phyloP scores from a whole-genome alignment of 2,113 vertebrate genomes.

The Ivindomyrus marchei region DNA sequence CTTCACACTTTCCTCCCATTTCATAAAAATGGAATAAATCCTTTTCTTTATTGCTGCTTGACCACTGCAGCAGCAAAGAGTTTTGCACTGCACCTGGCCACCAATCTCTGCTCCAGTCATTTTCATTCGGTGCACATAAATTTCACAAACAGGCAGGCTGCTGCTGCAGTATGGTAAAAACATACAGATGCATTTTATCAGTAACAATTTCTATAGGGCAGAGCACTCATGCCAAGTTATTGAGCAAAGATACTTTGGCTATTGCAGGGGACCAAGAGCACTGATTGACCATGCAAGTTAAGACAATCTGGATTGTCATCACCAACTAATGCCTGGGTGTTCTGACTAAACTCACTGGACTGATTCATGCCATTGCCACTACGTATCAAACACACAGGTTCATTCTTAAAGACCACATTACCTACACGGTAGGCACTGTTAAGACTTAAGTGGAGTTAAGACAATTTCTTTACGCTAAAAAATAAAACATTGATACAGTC shows the following conservation, averaged over 20 bases:
- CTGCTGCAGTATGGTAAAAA: background rate
- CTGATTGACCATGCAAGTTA: background rate
- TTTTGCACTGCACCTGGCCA: background rate
- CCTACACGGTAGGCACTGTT: slow-evolving; percentile 24
- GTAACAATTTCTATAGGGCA: background rate
- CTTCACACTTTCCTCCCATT: background rate
- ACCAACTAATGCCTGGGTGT: background rate
- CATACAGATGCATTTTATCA: background rate
- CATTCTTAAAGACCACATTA: background rate
- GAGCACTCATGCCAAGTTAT: background rate
- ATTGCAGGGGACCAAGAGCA: background rate
- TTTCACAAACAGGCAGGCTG: background rate
- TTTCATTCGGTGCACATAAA: background rate
- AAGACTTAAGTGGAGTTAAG: background rate
- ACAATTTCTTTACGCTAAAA: background rate
- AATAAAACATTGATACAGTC: background rate
- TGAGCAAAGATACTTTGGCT: background rate
- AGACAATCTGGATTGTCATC: background rate
- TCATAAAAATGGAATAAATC: background rate
- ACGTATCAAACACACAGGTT: background rate
- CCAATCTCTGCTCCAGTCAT: background rate
- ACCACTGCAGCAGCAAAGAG: background rate
- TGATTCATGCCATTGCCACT: background rate
- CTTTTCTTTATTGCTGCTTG: background rate
- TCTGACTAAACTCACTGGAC: background rate